phyloP scores from a whole-genome alignment of 2,797 vertebrate species.

The Zonotrichia albicollis region DNA sequence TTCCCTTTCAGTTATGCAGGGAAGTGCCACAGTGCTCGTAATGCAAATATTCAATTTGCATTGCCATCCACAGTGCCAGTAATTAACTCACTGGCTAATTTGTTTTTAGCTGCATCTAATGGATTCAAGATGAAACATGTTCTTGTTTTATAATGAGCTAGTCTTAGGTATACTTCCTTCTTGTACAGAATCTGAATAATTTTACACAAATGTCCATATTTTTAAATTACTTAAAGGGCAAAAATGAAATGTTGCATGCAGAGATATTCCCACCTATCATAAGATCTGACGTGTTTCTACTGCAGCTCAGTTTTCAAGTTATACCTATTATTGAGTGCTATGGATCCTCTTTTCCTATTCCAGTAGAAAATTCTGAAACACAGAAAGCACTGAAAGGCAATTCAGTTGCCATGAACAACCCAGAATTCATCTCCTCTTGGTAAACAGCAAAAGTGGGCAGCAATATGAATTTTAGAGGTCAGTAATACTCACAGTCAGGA shows the following conservation, averaged over 20 bases:
- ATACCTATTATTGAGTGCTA: background rate
- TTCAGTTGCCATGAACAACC: background rate
- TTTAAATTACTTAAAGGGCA: background rate
- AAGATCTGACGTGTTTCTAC: background rate
- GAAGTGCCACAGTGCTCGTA: background rate
- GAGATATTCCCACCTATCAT: background rate
- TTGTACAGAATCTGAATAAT: background rate
- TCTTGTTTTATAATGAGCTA: background rate
- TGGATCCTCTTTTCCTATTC: background rate
- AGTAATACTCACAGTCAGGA: background rate
- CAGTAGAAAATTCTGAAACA: background rate
- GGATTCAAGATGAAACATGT: background rate
- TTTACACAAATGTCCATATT: background rate
- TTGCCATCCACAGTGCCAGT: background rate
- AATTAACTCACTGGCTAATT: conserved; percentile 24
- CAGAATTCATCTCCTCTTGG: background rate
- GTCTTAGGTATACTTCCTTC: background rate
- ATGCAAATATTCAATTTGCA: background rate
- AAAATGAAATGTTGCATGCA: background rate
- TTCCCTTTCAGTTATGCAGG: background rate
- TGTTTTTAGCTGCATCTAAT: background rate
- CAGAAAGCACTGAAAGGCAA: background rate
- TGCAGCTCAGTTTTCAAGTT: background rate
- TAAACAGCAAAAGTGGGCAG: background rate
- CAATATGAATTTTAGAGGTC: background rate